A percentile compares a stretch with the other conserved stretches of the same genome.
These are phyloP conservation scores for Dicyrtoma fusca DNA, from an alignment of 2,888 invertebrate genomes.

Conservation along the genomic window DNA sequence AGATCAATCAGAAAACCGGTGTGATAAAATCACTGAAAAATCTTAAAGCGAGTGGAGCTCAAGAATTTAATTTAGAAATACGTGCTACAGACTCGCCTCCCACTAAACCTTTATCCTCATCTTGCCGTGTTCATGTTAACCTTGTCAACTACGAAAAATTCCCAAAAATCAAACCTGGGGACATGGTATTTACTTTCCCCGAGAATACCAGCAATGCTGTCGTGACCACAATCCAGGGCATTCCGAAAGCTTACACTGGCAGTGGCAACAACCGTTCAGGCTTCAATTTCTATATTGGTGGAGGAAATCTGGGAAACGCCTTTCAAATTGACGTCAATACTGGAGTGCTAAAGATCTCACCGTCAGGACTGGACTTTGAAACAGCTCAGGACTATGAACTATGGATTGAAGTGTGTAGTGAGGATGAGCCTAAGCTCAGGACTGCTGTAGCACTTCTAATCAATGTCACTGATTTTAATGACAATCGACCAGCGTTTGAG, in stretches of 20 bases:
- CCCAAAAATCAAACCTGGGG: conserved; percentile 70
- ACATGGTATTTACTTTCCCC: conserved; percentile 68
- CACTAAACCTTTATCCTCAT: conserved; percentile 68
- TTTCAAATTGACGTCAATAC: conserved; percentile 76
- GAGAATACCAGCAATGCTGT: conserved; percentile 69
- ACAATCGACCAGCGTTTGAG: conserved; percentile 85
- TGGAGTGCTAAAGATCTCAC: conserved; percentile 79
- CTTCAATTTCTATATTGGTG: conserved; percentile 81
- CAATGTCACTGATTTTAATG: conserved; percentile 91
- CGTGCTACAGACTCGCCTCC: conserved; percentile 80
- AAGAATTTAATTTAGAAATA: conserved; percentile 70
- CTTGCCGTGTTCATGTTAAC: conserved; percentile 75
- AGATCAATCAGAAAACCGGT: conserved; percentile 78
- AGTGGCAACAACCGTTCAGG: conserved; percentile 54
- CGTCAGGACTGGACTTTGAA: conserved; percentile 82
- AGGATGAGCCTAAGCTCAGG: conserved; percentile 77
- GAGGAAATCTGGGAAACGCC: conserved; percentile 91
- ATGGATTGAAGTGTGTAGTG: conserved; percentile 88
- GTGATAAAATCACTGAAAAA: conserved; percentile 80
- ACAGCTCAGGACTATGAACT: conserved; percentile 80
- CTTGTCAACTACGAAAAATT: conserved; percentile 77
- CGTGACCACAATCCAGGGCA: conserved; percentile 47
- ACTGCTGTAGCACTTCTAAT: conserved; percentile 79
- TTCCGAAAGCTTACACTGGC: not conserved
- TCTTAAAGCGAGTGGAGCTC: conserved; percentile 62